Evolutionary conservation across 2,888 invertebrate genomes (phyloP), one percentile per base, ranked within the genome.

Genomic region (Drosophila robusta): DNA sequence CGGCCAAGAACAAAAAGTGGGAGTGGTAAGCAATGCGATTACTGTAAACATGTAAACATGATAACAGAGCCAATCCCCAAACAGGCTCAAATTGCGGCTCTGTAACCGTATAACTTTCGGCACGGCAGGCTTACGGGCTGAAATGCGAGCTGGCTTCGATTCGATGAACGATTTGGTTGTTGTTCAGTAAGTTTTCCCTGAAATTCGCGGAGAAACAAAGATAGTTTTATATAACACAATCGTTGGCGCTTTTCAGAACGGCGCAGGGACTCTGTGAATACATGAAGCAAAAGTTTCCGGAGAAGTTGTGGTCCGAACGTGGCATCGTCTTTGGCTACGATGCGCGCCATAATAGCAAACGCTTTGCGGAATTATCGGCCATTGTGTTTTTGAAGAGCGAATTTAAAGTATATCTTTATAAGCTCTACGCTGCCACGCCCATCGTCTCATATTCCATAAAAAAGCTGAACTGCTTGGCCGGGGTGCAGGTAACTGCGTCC

Each of bases 161-260:
- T 95, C 96, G 72, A 97, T 99, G 97, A 99, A 99, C 92, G 99
- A 99, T 92, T 94, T 99, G 45, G 98, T 98, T 0, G 97, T 98
- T 69, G 94, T 99, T 50, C 99, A 99, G 83, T 82, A 52, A 78
- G 81, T 81, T 42, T 39, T 26, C 14, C 3, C 14, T 11, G 14
- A 1, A 16, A 16, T 11, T 24, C 12, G 18, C 26, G 2, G 0
- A 8, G 0, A 29, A 29, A 8, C 29, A 29, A 29, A 9, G 9
- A 29, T 9, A 29, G 29, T 9, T 29, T 29, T 29, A 29, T 29
- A 22, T 22, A 29, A 9, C 8, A 29, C 29, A 29, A 29, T 3
- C 29, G 22, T 29, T 29, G 3, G 26, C 0, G 12, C 4, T 34
- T 32, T 29, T 29, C 14, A 85, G 86, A 93, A 98, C 98, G 1